Evolutionary conservation across 2,113 vertebrate species (phyloP), one percentile per base, ranked within the genome.

Genomic region (Crotalus helleri): DNA sequence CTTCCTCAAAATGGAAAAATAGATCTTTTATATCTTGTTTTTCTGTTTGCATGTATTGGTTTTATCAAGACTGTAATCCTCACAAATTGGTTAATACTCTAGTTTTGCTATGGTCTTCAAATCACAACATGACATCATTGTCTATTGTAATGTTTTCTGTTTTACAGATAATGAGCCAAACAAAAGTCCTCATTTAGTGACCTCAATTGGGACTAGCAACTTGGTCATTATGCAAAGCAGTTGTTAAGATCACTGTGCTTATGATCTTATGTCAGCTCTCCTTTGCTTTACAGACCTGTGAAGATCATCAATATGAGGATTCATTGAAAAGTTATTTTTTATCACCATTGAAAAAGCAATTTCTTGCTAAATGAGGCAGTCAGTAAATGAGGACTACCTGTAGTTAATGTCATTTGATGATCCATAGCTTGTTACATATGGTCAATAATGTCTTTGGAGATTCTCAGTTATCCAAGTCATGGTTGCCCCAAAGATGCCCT

Each of bases 1-100:
- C 3, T 51, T 93, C 54, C 92, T 39, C 95, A 88, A 4, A 0
- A 0, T 85, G 87, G 89, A 81, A 93, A 64, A 87, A 90, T 85
- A 93, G 58, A 96, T 94, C 39, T 86, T 85, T 74, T 92, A 85
- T 95, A 91, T 58, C 95, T 95, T n/a, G 85, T 87, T 59, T 10
- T 53, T 3, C 7, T 92, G 95, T 93, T 94, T 94, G 61, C 5
- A 90, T 92, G 12, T 85, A 81, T 46, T 51, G 39, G 11, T 91
- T 15, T n/a, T 44, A 24, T 44, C 33, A 53, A 87, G 29, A 24
- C 26, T 92, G 5, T 69, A 64, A 21, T 26, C 13, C 10, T 64
- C 49, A 39, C 29, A 88, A 88, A 59, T 24, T 74, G 2, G 61
- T 44, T 24, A 15, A 88, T 55, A 39, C 26, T 85, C 90, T 21